A percentile compares a stretch with the other conserved stretches of the same genome.
These are phyloP conservation scores for Melopsittacus undulatus DNA, from an alignment of 2,797 vertebrate species.

Conservation along the genomic window DNA sequence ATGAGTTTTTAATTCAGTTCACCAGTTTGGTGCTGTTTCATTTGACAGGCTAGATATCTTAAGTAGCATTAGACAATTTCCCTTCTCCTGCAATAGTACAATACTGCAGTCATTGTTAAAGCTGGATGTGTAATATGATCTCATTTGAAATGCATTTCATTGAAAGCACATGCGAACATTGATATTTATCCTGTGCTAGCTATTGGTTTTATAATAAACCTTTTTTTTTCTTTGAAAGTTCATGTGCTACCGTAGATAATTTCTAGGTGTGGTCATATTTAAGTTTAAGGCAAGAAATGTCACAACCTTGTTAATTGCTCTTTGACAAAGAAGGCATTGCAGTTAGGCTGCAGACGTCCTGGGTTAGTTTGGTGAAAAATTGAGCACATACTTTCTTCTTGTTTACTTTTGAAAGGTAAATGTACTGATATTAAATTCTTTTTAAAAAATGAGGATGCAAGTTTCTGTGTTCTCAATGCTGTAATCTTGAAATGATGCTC, in stretches of 20 bases:
- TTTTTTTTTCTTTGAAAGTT: background rate
- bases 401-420: background rate
- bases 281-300: background rate
- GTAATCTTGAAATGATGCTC: background rate
- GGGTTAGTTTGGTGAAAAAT: background rate
- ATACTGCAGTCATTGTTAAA: background rate
- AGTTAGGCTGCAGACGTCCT: background rate
- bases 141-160: background rate
- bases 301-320: background rate
- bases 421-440: background rate
- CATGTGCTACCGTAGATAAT: background rate
- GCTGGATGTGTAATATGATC: background rate
- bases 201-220: background rate
- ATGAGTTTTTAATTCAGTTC: background rate
- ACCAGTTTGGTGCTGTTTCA: background rate
- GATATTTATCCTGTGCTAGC: background rate
- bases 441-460: fast-evolving
- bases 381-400: background rate
- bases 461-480: background rate
- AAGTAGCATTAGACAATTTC: background rate
- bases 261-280: background rate
- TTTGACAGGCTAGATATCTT: background rate
- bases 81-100: background rate
- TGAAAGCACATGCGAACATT: background rate
- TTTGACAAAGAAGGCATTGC: background rate